Conservation (phyloP, 2,797 vertebrate species). For the Enteromius argenteus region DNA sequence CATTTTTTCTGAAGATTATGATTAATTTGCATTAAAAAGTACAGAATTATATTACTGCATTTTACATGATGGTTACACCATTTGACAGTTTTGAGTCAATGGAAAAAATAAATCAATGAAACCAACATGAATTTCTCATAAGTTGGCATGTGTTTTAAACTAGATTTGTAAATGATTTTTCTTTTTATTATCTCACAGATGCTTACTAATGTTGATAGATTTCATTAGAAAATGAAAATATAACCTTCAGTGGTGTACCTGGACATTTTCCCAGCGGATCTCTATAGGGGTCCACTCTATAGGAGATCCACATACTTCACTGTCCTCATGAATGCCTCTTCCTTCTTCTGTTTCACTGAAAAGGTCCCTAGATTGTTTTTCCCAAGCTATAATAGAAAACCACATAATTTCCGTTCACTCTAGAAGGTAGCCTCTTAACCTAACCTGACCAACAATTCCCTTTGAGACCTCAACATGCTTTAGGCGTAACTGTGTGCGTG, state of each 20-base stretch:
- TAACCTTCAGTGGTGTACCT: background rate
- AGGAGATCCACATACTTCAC: background rate
- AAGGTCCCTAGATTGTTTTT: background rate
- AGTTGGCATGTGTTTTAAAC: background rate
- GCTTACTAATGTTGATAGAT: background rate
- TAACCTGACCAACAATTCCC: conserved; percentile 40
- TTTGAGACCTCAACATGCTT: conserved; percentile 38
- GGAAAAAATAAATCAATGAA: background rate
- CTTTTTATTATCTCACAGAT: background rate
- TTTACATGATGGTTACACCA: background rate
- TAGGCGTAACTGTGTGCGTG: conserved; percentile 47
- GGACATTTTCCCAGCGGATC: background rate
- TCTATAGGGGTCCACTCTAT: conserved; percentile 10
- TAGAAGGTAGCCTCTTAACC: conserved; percentile 29
- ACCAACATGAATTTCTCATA: background rate
- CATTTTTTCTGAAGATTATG: background rate
- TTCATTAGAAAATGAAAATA: background rate
- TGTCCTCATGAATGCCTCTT: conserved; percentile 14
- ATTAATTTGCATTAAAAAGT: background rate
- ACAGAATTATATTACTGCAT: background rate
- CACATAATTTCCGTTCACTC: conserved; percentile 29
- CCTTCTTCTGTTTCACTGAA: background rate
- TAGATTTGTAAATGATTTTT: background rate
- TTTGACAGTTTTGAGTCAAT: background rate
- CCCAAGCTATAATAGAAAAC: conserved; percentile 20